Percentiles rank a stretch among this genome's conserved stretches.
Evolutionary conservation across 2,888 invertebrate species (phyloP).

Genomic region (Timandra comae): DNA sequence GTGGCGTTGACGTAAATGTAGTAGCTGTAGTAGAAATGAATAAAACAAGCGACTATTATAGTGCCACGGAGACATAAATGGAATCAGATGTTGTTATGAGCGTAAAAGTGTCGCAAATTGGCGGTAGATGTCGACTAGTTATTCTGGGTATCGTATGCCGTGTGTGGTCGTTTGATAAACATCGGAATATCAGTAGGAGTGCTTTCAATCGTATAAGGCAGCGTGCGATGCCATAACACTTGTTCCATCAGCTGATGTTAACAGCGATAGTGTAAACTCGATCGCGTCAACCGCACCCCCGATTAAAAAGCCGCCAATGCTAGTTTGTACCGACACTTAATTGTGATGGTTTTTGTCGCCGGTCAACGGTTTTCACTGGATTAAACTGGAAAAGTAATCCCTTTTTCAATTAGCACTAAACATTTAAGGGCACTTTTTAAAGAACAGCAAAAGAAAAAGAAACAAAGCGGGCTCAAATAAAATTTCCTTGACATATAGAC

Average conservation of each 20-base stretch:
- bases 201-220: slow-evolving; percentile 59
- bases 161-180: slow-evolving; percentile 60
- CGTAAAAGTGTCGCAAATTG: slow-evolving; percentile 61
- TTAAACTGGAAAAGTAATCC: no score
- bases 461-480: no score
- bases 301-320: slow-evolving; percentile 49
- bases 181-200: slow-evolving; percentile 54
- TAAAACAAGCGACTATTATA: slow-evolving; percentile 37
- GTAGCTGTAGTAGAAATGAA: slow-evolving; percentile 28
- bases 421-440: no score
- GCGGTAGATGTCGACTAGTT: slow-evolving; percentile 50
- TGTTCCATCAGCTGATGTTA: slow-evolving; percentile 53
- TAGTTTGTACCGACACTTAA: slow-evolving; percentile 21
- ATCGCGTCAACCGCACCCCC: slow-evolving; percentile 37
- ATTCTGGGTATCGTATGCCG: slow-evolving; percentile 39
- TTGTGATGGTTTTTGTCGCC: slow-evolving; percentile 8
- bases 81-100: slow-evolving; percentile 50
- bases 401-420: no score
- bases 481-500: no score
- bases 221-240: slow-evolving; percentile 64
- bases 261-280: slow-evolving; percentile 43
- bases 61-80: slow-evolving; percentile 40
- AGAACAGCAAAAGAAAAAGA: no score
- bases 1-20: slow-evolving; percentile 6
- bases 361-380: no score